Evolutionary conservation across 2,113 vertebrate genomes (phyloP).

Genomic region (Caloenas nicobarica): DNA sequence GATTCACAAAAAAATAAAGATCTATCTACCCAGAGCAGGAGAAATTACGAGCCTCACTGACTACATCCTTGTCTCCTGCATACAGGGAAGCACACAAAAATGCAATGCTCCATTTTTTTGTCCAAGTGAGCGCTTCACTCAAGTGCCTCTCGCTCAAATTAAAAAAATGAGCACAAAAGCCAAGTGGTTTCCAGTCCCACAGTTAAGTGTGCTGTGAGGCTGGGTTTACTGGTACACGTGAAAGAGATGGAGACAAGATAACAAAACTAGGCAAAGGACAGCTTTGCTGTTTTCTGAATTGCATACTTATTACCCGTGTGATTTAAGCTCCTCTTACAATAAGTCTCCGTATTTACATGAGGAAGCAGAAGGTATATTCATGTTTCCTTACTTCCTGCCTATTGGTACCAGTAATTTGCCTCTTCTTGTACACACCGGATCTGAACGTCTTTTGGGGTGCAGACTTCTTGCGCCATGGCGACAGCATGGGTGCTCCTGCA

Average conservation of each 20-base stretch:
- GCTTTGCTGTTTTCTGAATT: background rate
- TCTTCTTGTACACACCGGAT: background rate
- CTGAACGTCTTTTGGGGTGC: rapidly evolving
- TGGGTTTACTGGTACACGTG: background rate
- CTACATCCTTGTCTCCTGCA: background rate
- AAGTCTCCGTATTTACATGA: background rate
- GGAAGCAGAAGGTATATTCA: background rate
- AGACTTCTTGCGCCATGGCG: rapidly evolving
- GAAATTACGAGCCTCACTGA: background rate
- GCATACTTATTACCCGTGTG: background rate
- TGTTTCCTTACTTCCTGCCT: background rate
- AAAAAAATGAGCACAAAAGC: background rate
- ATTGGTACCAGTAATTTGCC: background rate
- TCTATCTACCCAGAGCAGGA: background rate
- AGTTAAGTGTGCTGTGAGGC: background rate
- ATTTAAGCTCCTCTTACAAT: background rate
- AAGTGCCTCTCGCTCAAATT: background rate
- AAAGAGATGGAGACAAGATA: background rate
- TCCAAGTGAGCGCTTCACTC: background rate
- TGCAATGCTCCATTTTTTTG: background rate
- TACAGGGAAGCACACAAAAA: background rate
- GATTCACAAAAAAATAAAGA: background rate
- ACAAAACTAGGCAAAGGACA: background rate
- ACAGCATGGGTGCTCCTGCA: rapidly evolving
- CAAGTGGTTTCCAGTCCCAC: background rate